Conservation (phyloP, 1,140 invertebrate species). For the Orchestia grillus region DNA sequence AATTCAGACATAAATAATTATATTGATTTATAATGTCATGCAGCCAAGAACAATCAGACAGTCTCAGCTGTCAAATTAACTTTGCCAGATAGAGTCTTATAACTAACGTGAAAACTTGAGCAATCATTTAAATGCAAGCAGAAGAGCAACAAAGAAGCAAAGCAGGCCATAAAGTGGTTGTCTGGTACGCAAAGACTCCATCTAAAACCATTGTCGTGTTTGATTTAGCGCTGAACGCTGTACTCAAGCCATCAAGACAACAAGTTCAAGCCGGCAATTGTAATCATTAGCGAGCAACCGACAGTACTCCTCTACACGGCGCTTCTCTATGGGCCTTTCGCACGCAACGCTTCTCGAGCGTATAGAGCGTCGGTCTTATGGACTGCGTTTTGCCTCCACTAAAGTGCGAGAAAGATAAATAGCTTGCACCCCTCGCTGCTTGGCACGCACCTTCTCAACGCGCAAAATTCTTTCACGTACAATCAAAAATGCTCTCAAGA, state of each 20-base stretch:
- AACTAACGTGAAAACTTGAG: not conserved
- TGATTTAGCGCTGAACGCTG: slow-evolving; percentile 19
- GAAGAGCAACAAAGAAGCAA: not conserved
- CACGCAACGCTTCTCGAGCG: slow-evolving; percentile 31
- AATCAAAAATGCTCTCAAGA: too few species aligned
- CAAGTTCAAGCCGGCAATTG: not conserved
- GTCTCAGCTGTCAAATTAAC: not conserved
- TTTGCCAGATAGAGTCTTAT: not conserved
- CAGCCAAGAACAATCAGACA: not conserved
- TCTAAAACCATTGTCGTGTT: slow-evolving; percentile 43
- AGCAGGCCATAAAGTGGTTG: not conserved
- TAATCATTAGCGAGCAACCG: slow-evolving; percentile 7
- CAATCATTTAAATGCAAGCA: not conserved
- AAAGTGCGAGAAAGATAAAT: slow-evolving; percentile 54
- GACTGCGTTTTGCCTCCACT: slow-evolving; percentile 25
- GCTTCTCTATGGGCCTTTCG: slow-evolving; percentile 18
- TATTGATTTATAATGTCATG: not conserved
- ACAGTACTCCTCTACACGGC: not conserved
- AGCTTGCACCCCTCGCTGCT: not conserved
- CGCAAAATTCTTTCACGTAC: not conserved
- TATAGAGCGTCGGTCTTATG: slow-evolving; percentile 2
- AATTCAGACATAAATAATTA: not conserved
- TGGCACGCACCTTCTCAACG: not conserved
- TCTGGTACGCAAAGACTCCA: slow-evolving; percentile 36
- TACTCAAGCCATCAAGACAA: slow-evolving; percentile 9